Conservation (phyloP, 2,888 invertebrate species). For the Tipula vernalis region DNA sequence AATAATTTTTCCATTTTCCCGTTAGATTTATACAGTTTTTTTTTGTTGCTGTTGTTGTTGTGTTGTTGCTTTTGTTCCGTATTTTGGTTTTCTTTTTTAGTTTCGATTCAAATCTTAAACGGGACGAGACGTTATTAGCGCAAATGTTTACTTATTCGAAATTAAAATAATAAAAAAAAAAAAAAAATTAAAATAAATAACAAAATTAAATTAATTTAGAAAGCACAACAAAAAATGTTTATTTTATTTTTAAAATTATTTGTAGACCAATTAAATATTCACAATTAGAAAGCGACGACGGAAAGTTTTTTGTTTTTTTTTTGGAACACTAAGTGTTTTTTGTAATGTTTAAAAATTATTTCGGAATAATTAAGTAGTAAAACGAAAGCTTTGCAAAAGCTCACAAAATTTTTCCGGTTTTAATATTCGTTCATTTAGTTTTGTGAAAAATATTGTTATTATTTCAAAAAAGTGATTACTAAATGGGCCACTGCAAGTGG, state of each 20-base stretch:
- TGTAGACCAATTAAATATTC: background rate
- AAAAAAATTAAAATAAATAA: background rate
- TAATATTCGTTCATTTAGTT: background rate
- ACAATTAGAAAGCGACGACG: background rate
- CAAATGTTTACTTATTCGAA: background rate
- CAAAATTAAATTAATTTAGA: background rate
- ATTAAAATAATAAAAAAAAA: background rate
- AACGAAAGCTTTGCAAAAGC: background rate
- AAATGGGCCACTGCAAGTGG: slow-evolving; percentile 25
- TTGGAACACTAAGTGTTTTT: background rate
- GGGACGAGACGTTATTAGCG: background rate
- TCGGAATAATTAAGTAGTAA: background rate
- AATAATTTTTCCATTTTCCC: background rate
- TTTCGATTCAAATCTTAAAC: slow-evolving; percentile 8
- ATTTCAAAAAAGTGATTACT: background rate
- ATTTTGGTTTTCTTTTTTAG: background rate
- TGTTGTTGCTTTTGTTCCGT: background rate
- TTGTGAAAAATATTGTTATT: background rate
- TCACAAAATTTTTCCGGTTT: background rate
- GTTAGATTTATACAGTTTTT: background rate
- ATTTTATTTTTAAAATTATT: background rate
- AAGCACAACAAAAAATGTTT: background rate
- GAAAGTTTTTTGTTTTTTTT: background rate
- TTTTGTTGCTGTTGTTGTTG: background rate
- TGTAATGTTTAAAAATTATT: background rate